Evolutionary conservation across 2,113 vertebrate species (phyloP).

Genomic region (Epinephelus lanceolatus): DNA sequence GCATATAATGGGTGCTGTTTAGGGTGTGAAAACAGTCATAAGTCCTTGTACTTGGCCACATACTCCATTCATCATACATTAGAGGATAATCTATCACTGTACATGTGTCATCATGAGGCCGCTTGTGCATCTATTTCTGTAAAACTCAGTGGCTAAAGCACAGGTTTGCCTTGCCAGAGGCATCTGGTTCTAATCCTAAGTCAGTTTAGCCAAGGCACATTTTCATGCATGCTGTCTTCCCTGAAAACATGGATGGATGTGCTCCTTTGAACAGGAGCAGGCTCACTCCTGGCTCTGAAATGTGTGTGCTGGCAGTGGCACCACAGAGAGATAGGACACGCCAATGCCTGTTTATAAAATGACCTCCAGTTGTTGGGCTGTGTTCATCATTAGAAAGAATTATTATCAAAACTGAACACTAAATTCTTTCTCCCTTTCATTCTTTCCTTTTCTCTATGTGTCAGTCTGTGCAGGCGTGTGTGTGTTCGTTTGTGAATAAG

Average conservation of each 20-base stretch:
- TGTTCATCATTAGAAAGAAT: constrained; percentile 25
- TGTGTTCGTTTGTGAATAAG: background rate
- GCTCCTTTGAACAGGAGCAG: constrained; percentile 60
- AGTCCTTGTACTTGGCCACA: background rate
- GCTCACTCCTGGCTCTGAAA: constrained; percentile 49
- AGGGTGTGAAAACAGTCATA: background rate
- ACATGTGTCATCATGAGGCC: constrained; percentile 34
- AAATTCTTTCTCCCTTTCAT: background rate
- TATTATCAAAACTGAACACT: constrained; percentile 7
- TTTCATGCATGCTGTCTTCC: constrained; percentile 59
- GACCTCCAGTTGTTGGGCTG: constrained; percentile 24
- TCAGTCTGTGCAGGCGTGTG: background rate
- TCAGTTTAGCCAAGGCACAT: constrained; percentile 59
- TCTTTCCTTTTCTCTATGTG: background rate
- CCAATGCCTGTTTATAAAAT: constrained; percentile 34
- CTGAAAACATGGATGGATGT: constrained; percentile 52
- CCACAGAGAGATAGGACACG: constrained; percentile 3
- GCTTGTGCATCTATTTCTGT: constrained; percentile 42
- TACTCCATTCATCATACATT: background rate
- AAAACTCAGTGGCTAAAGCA: constrained; percentile 34
- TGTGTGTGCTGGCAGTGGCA: constrained; percentile 23
- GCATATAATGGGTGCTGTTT: background rate
- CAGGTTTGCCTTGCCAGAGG: constrained; percentile 56
- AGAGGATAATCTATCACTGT: background rate
- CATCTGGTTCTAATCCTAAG: constrained; percentile 56